Conservation (phyloP, 2,888 invertebrate species). For the Adelognathus sp. region DNA sequence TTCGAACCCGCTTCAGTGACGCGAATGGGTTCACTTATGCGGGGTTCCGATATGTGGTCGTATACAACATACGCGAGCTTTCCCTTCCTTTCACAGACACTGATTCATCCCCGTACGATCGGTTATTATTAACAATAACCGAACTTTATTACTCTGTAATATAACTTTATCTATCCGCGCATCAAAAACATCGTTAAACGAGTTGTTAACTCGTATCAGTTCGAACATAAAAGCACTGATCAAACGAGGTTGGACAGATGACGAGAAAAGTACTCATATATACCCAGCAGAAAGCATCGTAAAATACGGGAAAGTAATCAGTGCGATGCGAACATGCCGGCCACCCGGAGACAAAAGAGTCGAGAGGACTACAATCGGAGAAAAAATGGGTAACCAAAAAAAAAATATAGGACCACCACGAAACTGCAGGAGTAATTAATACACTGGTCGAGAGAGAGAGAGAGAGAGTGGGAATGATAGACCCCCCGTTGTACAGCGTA, state of each 20-base stretch:
- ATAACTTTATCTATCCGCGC: neutral
- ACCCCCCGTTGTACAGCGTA: neutral
- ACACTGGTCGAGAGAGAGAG: neutral
- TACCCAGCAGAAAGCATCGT: neutral
- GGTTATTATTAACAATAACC: neutral
- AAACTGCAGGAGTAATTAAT: constrained; percentile 47
- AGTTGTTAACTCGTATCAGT: constrained; percentile 4
- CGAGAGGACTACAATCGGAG: constrained; percentile 16
- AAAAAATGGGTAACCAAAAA: constrained; percentile 46
- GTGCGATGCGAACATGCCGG: neutral
- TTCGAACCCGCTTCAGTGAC: no score
- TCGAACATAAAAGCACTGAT: neutral
- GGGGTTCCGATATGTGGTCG: no score
- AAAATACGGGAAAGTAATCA: neutral
- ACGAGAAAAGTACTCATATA: neutral
- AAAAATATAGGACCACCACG: constrained; percentile 19
- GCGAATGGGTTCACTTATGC: neutral
- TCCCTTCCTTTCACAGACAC: neutral
- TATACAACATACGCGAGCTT: no score
- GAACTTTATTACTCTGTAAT: neutral
- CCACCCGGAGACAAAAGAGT: constrained; percentile 21
- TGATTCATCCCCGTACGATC: neutral
- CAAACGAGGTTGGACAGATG: neutral
- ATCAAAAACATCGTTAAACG: constrained; percentile 8
- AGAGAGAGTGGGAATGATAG: no score